Evolutionary conservation across 2,113 vertebrate genomes (phyloP), one percentile per base, ranked within the genome.

Genomic region (Eptatretus burgeri): DNA sequence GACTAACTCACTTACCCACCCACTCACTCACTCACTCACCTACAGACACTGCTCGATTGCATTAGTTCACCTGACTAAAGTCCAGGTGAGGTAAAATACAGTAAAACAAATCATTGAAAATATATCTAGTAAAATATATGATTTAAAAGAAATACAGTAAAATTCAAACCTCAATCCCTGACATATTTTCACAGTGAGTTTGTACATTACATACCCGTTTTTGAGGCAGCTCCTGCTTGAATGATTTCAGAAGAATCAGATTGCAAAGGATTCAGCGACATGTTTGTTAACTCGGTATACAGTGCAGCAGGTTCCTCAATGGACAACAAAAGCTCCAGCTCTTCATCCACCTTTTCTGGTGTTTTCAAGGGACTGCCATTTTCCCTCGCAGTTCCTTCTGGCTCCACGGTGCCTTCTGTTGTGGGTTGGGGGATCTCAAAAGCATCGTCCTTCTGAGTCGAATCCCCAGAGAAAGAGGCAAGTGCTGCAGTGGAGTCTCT

Each of bases 291-390:
- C 27, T 41, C 27, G 27, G 27, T 41, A 41, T 60, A 11, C 56
- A 20, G 56, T 60, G 56, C 56, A 17, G 56, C 56, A 17, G 56
- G n/a, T 20, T 60, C 20, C n/a, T 60, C 56, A 11, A 60, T 9
- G n/a, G 56, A 10, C n/a, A 60, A 20, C 11, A 60, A 20, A 20
- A 60, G 20, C n/a, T 60, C 56, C 56, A 60, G 56, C 56, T 60
- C 56, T 60, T 60, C 56, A 60, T 60, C 56, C 56, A 60, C 10
- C 56, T 17, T 20, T n/a, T 60, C 56, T 60, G 56, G 56, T 20
- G 27, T 41, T 41, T 41, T 41, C 27, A 41, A 60, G n/a, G 56
- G 20, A n/a, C 56, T 9, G n/a, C 56, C n/a, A n/a, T 10, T 60
- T 60, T 12, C n/a, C 56, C 56, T 17, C n/a, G 20, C n/a, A n/a